Percentiles rank a stretch among this genome's conserved stretches.
These are phyloP conservation scores for Trachelus troglodyta DNA, from an alignment of 2,888 invertebrate species.

Conservation along the genomic window DNA sequence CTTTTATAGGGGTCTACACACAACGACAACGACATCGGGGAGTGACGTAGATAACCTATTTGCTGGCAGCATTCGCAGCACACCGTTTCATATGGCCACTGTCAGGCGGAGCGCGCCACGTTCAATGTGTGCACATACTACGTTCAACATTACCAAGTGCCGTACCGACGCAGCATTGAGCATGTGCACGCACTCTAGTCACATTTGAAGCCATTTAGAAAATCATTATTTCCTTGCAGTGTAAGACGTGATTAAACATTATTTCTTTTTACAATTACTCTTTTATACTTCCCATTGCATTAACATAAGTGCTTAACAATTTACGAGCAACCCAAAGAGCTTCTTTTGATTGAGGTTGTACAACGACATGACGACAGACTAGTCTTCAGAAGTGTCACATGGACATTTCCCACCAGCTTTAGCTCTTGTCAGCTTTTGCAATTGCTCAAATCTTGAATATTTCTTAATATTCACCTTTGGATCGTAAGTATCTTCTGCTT, in stretches of 20 bases:
- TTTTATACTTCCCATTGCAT: not conserved
- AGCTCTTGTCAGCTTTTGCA: slow-evolving; percentile 25
- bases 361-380: not conserved
- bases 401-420: slow-evolving; percentile 2
- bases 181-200: not conserved
- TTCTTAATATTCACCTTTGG: slow-evolving; percentile 1
- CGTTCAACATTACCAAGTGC: not conserved
- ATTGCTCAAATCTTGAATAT: slow-evolving; percentile 27
- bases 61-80: not conserved
- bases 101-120: not conserved
- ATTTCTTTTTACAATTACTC: not conserved
- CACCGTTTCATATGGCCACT: not conserved
- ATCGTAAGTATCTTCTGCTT: not conserved
- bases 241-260: not conserved
- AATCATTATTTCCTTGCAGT: not conserved
- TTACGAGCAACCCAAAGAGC: not conserved
- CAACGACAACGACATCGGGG: slow-evolving; percentile 28
- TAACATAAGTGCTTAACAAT: not conserved
- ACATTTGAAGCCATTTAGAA: not conserved
- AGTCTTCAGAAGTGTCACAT: not conserved
- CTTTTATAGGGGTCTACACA: slow-evolving; percentile 21
- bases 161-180: not conserved
- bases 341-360: not conserved
- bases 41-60: slow-evolving; percentile 31
- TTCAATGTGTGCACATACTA: not conserved